Evolutionary conservation across 2,797 vertebrate genomes (phyloP).

Genomic region (Hozukius guyotensis): DNA sequence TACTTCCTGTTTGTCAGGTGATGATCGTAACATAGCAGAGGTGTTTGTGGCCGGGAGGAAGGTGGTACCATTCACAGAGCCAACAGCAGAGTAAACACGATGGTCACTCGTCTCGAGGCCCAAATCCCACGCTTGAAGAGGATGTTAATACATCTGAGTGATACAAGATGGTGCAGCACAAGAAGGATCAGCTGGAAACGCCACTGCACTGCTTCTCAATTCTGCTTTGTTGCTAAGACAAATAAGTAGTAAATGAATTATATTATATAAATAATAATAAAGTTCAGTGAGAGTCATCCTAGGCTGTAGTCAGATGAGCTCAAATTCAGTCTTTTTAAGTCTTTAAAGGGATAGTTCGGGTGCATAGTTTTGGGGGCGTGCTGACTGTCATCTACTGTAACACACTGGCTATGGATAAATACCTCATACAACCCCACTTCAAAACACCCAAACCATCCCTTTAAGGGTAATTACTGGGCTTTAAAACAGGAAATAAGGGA

Average conservation of each 20-base stretch:
- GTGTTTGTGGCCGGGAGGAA: conserved; percentile 93
- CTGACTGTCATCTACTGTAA: too few relatives aligned
- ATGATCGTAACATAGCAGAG: conserved; percentile 95
- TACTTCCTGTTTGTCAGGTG: conserved; percentile 82
- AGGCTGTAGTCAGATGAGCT: neutral
- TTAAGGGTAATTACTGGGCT: neutral
- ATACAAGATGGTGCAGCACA: neutral
- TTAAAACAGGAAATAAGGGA: conserved; percentile 26
- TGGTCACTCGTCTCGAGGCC: neutral
- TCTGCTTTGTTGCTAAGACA: neutral
- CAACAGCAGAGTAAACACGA: conserved; percentile 11
- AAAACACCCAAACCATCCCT: neutral
- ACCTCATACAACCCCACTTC: too few relatives aligned
- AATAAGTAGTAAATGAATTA: neutral
- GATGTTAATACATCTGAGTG: neutral
- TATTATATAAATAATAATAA: neutral
- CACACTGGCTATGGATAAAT: too few relatives aligned
- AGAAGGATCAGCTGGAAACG: neutral
- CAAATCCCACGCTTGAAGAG: neutral
- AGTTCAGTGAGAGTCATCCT: neutral
- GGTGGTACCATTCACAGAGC: conserved; percentile 87
- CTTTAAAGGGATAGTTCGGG: fast-evolving
- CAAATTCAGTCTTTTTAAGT: neutral
- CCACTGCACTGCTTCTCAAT: neutral
- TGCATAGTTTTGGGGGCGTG: too few relatives aligned